Evolutionary conservation across 2,113 vertebrate genomes (phyloP), one percentile per base, ranked within the genome.

Genomic region (Melanotaenia duboulayi): DNA sequence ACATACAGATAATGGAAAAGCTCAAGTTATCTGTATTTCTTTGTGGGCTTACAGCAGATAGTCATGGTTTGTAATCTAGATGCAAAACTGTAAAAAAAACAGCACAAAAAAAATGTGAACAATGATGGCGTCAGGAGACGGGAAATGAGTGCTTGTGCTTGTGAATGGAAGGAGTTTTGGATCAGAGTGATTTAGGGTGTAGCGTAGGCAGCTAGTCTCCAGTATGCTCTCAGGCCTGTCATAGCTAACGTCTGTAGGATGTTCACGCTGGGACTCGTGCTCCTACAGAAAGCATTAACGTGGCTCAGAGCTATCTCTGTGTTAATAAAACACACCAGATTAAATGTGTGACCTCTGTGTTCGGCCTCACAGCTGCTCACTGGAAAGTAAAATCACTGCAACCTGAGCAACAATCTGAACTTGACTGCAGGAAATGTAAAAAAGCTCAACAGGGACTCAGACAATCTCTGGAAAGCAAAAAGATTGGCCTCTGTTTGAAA

Each of bases 251-350:
- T 46, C 80, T 73, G 66, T 17, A 73, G 71, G 56, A 64, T 13
- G 52, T 77, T 80, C 48, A 81, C 4, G 40, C 48, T 0, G 13
- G 60, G 20, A 79, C 40, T 42, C 14, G 22, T 50, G 49, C 59
- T 71, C 40, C 32, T 11, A 19, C 42, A 54, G 60, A 72, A 64
- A 48, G 57, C 68, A 78, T 64, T 71, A 80, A 24, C 52, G 60
- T 51, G 14, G 35, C 82, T 60, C 59, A 3, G 5, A 75, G 73
- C 52, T 4, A 58, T 58, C 35, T 25, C 24, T 11, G 7, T 32
- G 73, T 81, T 83, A 74, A 67, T 74, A 80, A 84, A 85, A 87
- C 19, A 49, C 52, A 75, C 11, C 11, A 48, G 35, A 46, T 66
- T 49, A 55, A 79, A 74, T 11, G 19, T 22, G 8, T 51, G 74